A percentile compares a stretch with the other conserved stretches of the same genome.
These are phyloP conservation scores for Boloria selene DNA, from an alignment of 2,888 invertebrate species.

Conservation along the genomic window DNA sequence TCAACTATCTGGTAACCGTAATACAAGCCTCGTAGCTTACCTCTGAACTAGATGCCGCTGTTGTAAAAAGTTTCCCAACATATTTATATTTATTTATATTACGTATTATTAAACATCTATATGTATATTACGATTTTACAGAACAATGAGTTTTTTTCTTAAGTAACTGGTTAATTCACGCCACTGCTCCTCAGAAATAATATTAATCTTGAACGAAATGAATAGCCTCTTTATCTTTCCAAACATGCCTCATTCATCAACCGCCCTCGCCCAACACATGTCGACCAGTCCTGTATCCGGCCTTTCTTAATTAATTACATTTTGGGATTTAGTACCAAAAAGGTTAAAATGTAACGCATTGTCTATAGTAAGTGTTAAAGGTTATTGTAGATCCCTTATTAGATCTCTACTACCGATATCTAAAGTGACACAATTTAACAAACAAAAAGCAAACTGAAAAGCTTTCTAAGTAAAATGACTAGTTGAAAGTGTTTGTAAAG, in stretches of 20 bases:
- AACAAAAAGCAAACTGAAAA: too few relatives aligned
- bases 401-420: background rate
- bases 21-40: too few relatives aligned
- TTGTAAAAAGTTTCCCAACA: too few relatives aligned
- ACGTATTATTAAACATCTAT: too few relatives aligned
- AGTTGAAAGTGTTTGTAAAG: too few relatives aligned
- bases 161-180: background rate
- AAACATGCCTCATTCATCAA: constrained; percentile 40
- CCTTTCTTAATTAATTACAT: constrained; percentile 57
- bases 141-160: too few relatives aligned
- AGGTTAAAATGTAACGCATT: constrained; percentile 39
- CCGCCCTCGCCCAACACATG: constrained; percentile 44
- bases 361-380: constrained; percentile 29
- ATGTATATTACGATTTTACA: too few relatives aligned
- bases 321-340: constrained; percentile 39
- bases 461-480: too few relatives aligned
- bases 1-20: too few relatives aligned
- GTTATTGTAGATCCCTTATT: constrained; percentile 10
- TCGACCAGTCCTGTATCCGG: constrained; percentile 46
- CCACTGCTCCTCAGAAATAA: constrained; percentile 15
- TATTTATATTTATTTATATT: too few relatives aligned
- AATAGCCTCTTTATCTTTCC: constrained; percentile 38
- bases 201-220: constrained; percentile 34
- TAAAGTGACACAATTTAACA: background rate
- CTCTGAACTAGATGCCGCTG: too few relatives aligned